These are phyloP conservation scores for Drosophila nannoptera DNA, from an alignment of 1,140 invertebrate genomes.

Conservation along the genomic window DNA sequence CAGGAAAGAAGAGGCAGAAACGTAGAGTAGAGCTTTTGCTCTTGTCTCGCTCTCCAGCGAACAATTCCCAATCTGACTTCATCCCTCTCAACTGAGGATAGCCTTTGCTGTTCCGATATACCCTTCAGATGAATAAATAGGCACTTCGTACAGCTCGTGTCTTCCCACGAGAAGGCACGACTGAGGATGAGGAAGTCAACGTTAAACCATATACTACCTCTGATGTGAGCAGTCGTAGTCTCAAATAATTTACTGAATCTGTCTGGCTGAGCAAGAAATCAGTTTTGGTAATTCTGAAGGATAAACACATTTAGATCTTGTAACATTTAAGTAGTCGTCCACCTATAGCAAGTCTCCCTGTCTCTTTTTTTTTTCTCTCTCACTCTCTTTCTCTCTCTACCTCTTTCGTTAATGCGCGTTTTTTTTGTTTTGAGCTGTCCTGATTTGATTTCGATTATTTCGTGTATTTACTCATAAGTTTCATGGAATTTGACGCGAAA, in stretches of 20 bases:
- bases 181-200: neutral
- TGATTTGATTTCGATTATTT: slow-evolving; percentile 5
- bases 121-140: no score
- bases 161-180: no score
- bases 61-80: no score
- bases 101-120: no score
- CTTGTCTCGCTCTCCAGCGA: no score
- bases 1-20: no score
- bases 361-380: no score
- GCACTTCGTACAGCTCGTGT: no score
- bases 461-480: slow-evolving; percentile 19
- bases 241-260: slow-evolving; percentile 59
- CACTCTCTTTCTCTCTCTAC: slow-evolving; percentile 1
- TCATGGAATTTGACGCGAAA: slow-evolving; percentile 30
- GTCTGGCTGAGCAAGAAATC: slow-evolving; percentile 9
- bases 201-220: slow-evolving; percentile 41
- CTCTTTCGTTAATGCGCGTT: slow-evolving; percentile 5
- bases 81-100: no score
- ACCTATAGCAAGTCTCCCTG: no score
- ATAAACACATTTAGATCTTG: slow-evolving; percentile 10
- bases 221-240: slow-evolving; percentile 48
- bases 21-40: no score
- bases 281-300: slow-evolving; percentile 5
- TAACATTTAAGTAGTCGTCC: slow-evolving; percentile 4
- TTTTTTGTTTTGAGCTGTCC: slow-evolving; percentile 20